These are phyloP conservation scores for Gastrophysa polygoni DNA, from an alignment of 2,888 invertebrate species.

Conservation along the genomic window DNA sequence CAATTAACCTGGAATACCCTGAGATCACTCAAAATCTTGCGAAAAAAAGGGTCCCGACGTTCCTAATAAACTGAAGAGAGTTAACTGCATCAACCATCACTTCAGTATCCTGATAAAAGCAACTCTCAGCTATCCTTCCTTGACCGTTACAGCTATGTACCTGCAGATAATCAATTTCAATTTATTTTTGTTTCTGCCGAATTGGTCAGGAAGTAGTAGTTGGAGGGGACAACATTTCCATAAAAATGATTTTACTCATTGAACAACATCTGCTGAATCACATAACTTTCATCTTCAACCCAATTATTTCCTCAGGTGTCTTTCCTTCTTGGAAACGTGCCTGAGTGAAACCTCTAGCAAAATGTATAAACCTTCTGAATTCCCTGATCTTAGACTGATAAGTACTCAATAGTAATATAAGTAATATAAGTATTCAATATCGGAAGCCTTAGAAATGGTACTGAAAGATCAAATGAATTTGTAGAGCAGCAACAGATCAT, in stretches of 20 bases:
- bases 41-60: neutral
- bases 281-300: conserved; percentile 15
- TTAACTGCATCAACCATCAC: neutral
- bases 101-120: neutral
- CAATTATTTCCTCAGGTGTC: neutral
- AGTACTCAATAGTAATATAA: no score
- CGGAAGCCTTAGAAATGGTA: conserved; percentile 10
- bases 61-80: neutral
- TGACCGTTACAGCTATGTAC: neutral
- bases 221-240: conserved; percentile 7
- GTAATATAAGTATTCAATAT: conserved; percentile 4
- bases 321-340: conserved; percentile 19
- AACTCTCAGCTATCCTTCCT: neutral
- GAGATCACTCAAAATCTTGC: neutral
- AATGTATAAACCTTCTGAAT: conserved; percentile 1
- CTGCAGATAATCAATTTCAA: neutral
- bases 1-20: neutral
- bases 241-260: conserved; percentile 2
- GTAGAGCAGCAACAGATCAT: neutral
- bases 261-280: neutral
- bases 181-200: neutral
- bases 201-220: neutral
- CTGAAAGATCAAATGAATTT: conserved; percentile 8
- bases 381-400: conserved; percentile 10
- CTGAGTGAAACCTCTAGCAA: conserved; percentile 10